Evolutionary conservation across 2,113 vertebrate genomes (phyloP).

Genomic region (Saccopteryx leptura): DNA sequence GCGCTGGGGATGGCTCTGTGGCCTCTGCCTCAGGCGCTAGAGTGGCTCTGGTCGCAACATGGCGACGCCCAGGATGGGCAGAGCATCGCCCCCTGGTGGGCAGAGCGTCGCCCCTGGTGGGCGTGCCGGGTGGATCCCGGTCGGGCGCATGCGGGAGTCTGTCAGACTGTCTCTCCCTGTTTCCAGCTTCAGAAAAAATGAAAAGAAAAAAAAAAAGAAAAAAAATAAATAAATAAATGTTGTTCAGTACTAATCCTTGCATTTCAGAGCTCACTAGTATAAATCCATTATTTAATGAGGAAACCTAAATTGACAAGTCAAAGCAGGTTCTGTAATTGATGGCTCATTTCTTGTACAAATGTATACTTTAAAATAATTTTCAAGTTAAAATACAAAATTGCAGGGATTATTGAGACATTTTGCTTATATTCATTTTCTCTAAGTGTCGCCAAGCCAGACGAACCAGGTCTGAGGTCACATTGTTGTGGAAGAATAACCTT

Average conservation of each 20-base stretch:
- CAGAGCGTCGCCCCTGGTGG: too few relatives aligned
- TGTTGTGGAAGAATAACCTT: conserved; percentile 97
- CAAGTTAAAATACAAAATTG: conserved; percentile 14
- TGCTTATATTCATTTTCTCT: conserved; percentile 42
- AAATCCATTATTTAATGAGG: conserved; percentile 31
- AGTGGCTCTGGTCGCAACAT: too few relatives aligned
- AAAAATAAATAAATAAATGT: too few relatives aligned
- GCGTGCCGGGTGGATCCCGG: too few relatives aligned
- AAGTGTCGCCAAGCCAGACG: conserved; percentile 97
- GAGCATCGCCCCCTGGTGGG: too few relatives aligned
- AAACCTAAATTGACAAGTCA: background rate
- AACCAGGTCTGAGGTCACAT: conserved; percentile 96
- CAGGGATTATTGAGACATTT: background rate
- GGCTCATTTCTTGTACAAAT: background rate
- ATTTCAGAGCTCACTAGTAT: background rate
- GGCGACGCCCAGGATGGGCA: too few relatives aligned
- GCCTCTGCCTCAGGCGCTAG: too few relatives aligned
- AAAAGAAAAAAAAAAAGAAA: too few relatives aligned
- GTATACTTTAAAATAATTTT: background rate
- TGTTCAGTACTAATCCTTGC: background rate
- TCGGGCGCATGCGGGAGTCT: too few relatives aligned
- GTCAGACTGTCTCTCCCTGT: too few relatives aligned
- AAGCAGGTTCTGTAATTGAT: background rate
- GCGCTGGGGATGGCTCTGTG: too few relatives aligned
- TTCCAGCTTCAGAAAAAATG: too few relatives aligned